Evolutionary conservation across 2,888 invertebrate genomes (phyloP).

Genomic region (Microdon myrmicae): DNA sequence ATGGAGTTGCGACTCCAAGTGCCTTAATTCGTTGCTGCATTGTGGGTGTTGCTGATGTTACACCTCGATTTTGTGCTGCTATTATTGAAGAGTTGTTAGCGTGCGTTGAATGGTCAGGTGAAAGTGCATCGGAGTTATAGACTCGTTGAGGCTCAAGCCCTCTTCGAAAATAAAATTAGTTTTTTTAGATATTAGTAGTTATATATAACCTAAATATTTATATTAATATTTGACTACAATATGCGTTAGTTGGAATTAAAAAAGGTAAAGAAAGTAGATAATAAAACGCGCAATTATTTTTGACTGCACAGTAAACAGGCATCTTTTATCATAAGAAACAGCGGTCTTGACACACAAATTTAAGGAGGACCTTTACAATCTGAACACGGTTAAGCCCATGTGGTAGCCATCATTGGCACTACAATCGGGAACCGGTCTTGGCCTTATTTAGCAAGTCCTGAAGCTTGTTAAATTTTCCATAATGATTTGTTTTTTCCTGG

Average conservation of each 20-base stretch:
- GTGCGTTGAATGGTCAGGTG: slow-evolving; percentile 70
- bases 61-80: slow-evolving; percentile 69
- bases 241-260: neutral
- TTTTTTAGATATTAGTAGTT: neutral
- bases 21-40: slow-evolving; percentile 92
- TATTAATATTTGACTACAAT: neutral
- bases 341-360: too few relatives aligned
- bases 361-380: too few relatives aligned
- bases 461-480: too few relatives aligned
- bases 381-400: too few relatives aligned
- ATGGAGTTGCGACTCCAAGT: slow-evolving; percentile 87
- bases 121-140: slow-evolving; percentile 72
- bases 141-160: slow-evolving; percentile 74
- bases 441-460: too few relatives aligned
- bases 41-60: slow-evolving; percentile 76
- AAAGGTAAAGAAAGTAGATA: neutral
- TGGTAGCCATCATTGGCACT: too few relatives aligned
- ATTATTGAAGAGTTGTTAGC: slow-evolving; percentile 59
- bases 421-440: too few relatives aligned
- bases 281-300: too few relatives aligned
- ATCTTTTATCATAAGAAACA: too few relatives aligned
- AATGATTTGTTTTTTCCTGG: too few relatives aligned
- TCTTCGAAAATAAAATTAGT: slow-evolving; percentile 60
- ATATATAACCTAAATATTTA: neutral
- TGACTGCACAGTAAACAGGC: too few relatives aligned